phyloP scores from a whole-genome alignment of 2,113 vertebrate species.

The Colaptes auratus region DNA sequence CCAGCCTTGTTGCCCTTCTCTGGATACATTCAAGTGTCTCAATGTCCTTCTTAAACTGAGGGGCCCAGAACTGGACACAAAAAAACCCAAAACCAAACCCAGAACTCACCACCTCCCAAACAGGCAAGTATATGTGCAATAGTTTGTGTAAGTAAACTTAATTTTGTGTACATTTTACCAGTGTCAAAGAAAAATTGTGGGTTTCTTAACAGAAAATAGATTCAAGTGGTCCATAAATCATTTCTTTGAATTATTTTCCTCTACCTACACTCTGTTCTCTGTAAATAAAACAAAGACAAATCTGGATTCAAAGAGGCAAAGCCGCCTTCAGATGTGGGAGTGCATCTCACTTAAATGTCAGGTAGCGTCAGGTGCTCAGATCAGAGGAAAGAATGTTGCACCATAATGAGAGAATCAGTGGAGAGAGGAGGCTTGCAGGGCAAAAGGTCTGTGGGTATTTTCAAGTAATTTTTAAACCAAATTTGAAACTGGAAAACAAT shows the following conservation, averaged over 20 bases:
- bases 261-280: neutral
- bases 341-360: constrained; percentile 34
- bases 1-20: no score
- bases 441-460: neutral
- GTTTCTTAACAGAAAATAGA: neutral
- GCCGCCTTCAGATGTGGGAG: neutral
- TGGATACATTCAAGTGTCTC: no score
- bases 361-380: constrained; percentile 14
- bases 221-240: neutral
- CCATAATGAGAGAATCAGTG: neutral
- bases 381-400: neutral
- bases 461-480: neutral
- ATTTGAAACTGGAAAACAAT: neutral
- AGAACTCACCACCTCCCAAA: rapidly evolving
- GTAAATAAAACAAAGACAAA: constrained; percentile 17
- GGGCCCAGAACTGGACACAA: no score
- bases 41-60: no score
- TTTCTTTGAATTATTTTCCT: neutral
- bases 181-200: neutral
- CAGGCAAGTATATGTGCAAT: neutral
- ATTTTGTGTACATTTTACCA: neutral
- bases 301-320: neutral
- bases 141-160: neutral
- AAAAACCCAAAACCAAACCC: neutral
- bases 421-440: neutral